phyloP scores from a whole-genome alignment of 2,797 vertebrate genomes.

The Masticophis lateralis region DNA sequence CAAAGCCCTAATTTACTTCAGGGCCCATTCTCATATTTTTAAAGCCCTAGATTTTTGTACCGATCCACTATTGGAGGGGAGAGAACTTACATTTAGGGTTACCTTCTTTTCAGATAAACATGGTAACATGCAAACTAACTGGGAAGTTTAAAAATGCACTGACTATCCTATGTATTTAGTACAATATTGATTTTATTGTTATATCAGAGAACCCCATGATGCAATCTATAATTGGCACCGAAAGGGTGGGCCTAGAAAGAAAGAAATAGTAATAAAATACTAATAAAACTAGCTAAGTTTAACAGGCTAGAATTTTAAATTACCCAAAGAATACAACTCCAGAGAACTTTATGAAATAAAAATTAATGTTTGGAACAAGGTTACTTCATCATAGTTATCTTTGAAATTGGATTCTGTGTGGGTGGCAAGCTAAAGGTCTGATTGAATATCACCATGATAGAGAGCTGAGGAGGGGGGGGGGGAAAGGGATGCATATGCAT shows the following conservation, averaged over 20 bases:
- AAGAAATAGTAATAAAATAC: background rate
- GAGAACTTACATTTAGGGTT: background rate
- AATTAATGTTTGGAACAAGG: slow-evolving; percentile 26
- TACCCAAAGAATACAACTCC: slow-evolving; percentile 8
- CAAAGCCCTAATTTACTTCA: background rate
- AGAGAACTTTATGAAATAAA: slow-evolving; percentile 24
- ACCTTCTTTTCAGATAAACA: background rate
- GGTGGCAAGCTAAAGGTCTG: background rate
- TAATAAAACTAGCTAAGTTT: slow-evolving; percentile 16
- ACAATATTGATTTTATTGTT: background rate
- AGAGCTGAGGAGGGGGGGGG: background rate
- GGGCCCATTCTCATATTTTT: background rate
- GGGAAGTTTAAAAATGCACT: background rate
- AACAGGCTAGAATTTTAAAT: slow-evolving; percentile 22
- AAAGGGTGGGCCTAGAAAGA: background rate
- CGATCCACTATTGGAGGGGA: background rate
- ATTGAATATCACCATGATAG: slow-evolving; percentile 10
- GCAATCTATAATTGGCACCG: background rate
- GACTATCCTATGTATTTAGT: no score
- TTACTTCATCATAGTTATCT: background rate
- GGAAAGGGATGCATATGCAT: background rate
- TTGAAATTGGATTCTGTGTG: slow-evolving; percentile 9
- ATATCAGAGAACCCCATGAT: background rate
- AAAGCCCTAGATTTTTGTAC: background rate
- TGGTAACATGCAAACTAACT: background rate